Percentiles rank a stretch among this genome's conserved stretches.
These are phyloP conservation scores for Panagrolaimus sp. DNA, from an alignment of 1,140 invertebrate genomes.

Conservation along the genomic window DNA sequence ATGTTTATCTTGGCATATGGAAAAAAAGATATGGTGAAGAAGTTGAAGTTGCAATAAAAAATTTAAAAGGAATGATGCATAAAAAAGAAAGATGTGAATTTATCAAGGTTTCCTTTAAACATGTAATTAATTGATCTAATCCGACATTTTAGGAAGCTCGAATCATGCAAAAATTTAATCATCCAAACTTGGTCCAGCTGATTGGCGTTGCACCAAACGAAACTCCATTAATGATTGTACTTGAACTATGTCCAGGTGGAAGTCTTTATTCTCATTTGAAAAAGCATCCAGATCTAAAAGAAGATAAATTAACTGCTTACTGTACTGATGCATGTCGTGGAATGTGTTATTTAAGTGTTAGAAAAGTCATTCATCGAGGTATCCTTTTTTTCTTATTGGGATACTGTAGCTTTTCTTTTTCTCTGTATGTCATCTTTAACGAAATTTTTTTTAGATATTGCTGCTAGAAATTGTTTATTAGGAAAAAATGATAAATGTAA, in stretches of 20 bases:
- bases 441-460: slow-evolving; percentile 13
- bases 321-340: slow-evolving; percentile 25
- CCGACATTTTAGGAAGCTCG: slow-evolving; percentile 16
- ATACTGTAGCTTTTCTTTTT: slow-evolving; percentile 1
- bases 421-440: too few relatives aligned
- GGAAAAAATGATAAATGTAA: slow-evolving; percentile 15
- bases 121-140: not conserved
- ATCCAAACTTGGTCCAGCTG: slow-evolving; percentile 29
- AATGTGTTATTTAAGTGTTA: slow-evolving; percentile 22
- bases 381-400: not conserved
- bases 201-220: slow-evolving; percentile 34
- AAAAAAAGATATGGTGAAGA: slow-evolving; percentile 13
- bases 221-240: slow-evolving; percentile 26
- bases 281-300: slow-evolving; percentile 4
- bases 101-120: not conserved
- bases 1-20: not conserved
- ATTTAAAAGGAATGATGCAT: slow-evolving; percentile 12
- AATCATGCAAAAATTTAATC: slow-evolving; percentile 31
- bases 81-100: slow-evolving; percentile 12
- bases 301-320: slow-evolving; percentile 14
- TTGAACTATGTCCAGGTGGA: slow-evolving; percentile 25
- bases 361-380: slow-evolving; percentile 6
- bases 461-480: slow-evolving; percentile 14
- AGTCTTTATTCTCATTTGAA: slow-evolving; percentile 7
- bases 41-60: slow-evolving; percentile 6